Base-by-base conservation (phyloP, 2,797 vertebrate genomes). In the Ispidina picta region DNA sequence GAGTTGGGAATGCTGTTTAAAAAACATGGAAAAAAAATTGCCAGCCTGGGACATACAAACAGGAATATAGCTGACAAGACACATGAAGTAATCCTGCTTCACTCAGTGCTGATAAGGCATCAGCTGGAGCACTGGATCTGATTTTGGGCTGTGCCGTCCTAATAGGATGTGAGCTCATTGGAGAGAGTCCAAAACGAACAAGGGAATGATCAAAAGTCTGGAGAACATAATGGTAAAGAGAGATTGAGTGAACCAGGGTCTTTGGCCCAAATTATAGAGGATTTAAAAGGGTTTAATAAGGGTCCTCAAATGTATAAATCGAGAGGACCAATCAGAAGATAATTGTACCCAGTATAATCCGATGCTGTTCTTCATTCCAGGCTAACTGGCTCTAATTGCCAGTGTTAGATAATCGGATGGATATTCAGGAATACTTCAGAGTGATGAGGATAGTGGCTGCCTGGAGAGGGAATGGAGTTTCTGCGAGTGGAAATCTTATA, bases 51-150 rank as follows among this genome's bases (percentile, higher is more conserved):
- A 79, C 58, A 62, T 65, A 28, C n/a, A 89, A 88, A 88, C 43
- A 92, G 60, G 49, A 88, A 35, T 79, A 65, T 33, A 92, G 60
- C 93, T 96, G 93, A 95, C 68, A 93, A 82, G 93, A 82, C 58
- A 35, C 44, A 56, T 93, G 88, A 94, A 94, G 78, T 88, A 95
- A 93, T 94, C 21, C 26, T 84, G 9, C 80, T 93, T 96, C 95
- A 93, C 83, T 96, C 95, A 95, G 4, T 96, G 58, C 88, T 82
- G 95, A 93, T 96, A 96, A 95, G 83, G 33, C 86, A 95, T 95
- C 94, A 93, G 54, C 94, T 91, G 86, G 83, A 96, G 90, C 64
- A 62, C 68, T 88, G 60, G 60, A 22, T 71, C 52, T 79, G 52
- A 70, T 78, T 93, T 82, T 64, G 90, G 83, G 90, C 71, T 86